A percentile compares a stretch with the other conserved stretches of the same genome.
phyloP scores from a whole-genome alignment of 2,888 invertebrate genomes.

The Lutraria lutraria region DNA sequence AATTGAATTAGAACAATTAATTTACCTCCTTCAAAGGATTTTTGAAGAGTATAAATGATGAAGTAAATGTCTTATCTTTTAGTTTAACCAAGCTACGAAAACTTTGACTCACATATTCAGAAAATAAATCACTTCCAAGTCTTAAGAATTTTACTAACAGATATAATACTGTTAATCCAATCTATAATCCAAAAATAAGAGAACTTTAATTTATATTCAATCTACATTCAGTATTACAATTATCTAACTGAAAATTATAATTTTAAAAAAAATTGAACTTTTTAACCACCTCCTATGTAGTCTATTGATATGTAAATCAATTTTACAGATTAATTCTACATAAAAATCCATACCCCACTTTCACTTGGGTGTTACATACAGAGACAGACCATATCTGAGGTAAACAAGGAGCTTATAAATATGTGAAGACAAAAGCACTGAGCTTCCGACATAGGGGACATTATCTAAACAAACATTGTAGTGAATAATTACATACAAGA shows the following conservation, averaged over 20 bases:
- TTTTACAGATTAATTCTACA: conserved; percentile 20
- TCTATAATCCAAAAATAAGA: too few species aligned
- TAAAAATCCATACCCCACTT: conserved; percentile 22
- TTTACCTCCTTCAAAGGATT: not conserved
- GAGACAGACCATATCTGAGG: not conserved
- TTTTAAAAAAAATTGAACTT: conserved; percentile 1
- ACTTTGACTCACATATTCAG: not conserved
- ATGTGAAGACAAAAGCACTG: not conserved
- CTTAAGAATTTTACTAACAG: too few species aligned
- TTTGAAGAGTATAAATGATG: not conserved
- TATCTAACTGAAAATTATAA: not conserved
- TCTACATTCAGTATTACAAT: not conserved
- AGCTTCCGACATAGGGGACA: not conserved
- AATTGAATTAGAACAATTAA: not conserved
- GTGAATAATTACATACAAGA: not conserved
- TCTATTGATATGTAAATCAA: conserved; percentile 15
- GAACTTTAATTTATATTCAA: not conserved
- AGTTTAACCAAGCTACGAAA: not conserved
- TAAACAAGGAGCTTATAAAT: not conserved
- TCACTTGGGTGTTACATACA: not conserved
- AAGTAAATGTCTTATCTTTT: not conserved
- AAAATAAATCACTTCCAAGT: not conserved
- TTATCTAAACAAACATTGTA: not conserved
- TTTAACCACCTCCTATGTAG: not conserved
- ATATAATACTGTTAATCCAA: too few species aligned